phyloP scores from a whole-genome alignment of 1,140 invertebrate genomes.

The Tenebrio molitor region DNA sequence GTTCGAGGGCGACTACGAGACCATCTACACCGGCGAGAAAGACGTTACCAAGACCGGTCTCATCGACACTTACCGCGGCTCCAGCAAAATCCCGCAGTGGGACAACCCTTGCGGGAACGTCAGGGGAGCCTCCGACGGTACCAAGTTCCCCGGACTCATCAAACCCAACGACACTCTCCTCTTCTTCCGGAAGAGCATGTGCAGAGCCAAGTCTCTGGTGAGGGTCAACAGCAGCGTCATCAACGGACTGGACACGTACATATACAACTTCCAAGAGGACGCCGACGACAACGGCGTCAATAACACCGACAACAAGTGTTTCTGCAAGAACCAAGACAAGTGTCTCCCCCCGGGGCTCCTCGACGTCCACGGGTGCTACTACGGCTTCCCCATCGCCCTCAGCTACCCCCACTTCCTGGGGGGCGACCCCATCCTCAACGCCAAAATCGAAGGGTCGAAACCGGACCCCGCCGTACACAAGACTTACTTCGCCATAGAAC shows the following conservation, averaged over 20 bases:
- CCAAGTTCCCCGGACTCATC: slow-evolving; percentile 83
- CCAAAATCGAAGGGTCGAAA: slow-evolving; percentile 78
- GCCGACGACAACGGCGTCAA: slow-evolving; percentile 81
- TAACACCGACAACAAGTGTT: slow-evolving; percentile 82
- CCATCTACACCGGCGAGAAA: slow-evolving; percentile 80
- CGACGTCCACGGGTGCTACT: slow-evolving; percentile 86
- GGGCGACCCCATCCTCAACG: slow-evolving; percentile 75
- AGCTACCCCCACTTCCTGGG: slow-evolving; percentile 92
- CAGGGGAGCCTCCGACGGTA: slow-evolving; percentile 85
- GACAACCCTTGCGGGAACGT: slow-evolving; percentile 82
- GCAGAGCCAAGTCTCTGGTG: slow-evolving; percentile 78
- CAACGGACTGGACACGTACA: slow-evolving; percentile 73
- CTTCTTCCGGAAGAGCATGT: slow-evolving; percentile 88
- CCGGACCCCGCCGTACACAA: slow-evolving; percentile 79
- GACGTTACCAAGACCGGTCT: slow-evolving; percentile 75
- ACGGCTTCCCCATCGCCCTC: slow-evolving; percentile 86
- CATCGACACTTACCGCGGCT: slow-evolving; percentile 82
- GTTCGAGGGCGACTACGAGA: slow-evolving; percentile 84
- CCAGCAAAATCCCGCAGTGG: slow-evolving; percentile 82
- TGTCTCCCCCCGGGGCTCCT: slow-evolving; percentile 80
- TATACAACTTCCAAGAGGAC: slow-evolving; percentile 80
- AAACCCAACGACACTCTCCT: slow-evolving; percentile 76
- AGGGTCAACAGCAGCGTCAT: slow-evolving; percentile 71
- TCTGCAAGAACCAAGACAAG: slow-evolving; percentile 75
- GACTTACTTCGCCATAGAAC: slow-evolving; percentile 79